Conservation (phyloP, 2,888 invertebrate species). For the Drosophila nr. perissopoda region DNA sequence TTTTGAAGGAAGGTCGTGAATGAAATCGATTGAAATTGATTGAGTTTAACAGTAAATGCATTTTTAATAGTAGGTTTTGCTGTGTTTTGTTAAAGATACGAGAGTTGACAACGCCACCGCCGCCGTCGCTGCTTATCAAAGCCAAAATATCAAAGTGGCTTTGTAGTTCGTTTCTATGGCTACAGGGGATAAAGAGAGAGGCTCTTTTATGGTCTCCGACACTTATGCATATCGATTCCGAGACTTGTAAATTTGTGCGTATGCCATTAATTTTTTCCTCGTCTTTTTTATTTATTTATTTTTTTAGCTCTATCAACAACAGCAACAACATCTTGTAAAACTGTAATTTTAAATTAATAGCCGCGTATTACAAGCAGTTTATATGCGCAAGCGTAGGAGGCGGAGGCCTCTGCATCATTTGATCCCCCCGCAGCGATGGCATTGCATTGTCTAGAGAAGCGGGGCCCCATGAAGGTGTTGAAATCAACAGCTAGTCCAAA, state of each 20-base stretch:
- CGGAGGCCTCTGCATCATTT: slow-evolving; percentile 27
- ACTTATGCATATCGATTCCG: slow-evolving; percentile 77
- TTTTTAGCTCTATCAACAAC: slow-evolving; percentile 24
- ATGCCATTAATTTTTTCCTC: slow-evolving; percentile 72
- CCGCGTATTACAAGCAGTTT: slow-evolving; percentile 80
- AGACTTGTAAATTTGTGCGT: slow-evolving; percentile 79
- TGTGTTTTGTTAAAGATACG: slow-evolving; percentile 73
- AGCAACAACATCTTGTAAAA: slow-evolving; percentile 71
- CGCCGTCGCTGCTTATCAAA: slow-evolving; percentile 59
- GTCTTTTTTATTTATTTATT: slow-evolving; percentile 25
- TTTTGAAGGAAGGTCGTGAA: slow-evolving; percentile 59
- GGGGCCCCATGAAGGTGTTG: slow-evolving; percentile 76
- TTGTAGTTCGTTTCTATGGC: slow-evolving; percentile 58
- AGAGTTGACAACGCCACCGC: slow-evolving; percentile 32
- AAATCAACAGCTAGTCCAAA: slow-evolving; percentile 79
- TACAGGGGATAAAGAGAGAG: slow-evolving; percentile 20
- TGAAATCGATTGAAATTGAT: slow-evolving; percentile 78
- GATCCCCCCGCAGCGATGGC: background rate
- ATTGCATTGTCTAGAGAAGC: slow-evolving; percentile 52
- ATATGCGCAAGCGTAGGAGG: slow-evolving; percentile 78
- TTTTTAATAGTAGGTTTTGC: slow-evolving; percentile 80
- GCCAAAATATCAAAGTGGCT: slow-evolving; percentile 78
- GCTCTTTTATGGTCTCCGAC: slow-evolving; percentile 67
- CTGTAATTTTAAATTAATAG: slow-evolving; percentile 81
- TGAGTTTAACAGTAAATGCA: slow-evolving; percentile 81